phyloP scores from a whole-genome alignment of 1,140 invertebrate genomes.

The Drosophila parabipectinata region DNA sequence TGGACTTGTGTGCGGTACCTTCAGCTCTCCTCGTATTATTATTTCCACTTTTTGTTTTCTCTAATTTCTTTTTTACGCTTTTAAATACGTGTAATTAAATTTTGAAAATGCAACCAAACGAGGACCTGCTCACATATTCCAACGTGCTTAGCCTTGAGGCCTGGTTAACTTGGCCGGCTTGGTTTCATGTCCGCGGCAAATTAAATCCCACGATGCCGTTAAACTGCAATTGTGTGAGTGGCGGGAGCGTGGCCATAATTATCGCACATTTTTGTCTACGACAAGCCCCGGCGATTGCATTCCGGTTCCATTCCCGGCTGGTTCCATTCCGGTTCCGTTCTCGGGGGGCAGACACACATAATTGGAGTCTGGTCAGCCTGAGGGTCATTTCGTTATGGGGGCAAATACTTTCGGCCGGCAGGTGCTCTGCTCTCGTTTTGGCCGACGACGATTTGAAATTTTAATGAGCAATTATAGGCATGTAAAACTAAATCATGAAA shows the following conservation, averaged over 20 bases:
- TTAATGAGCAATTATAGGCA: slow-evolving; percentile 71
- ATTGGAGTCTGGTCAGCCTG: slow-evolving; percentile 40
- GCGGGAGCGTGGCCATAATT: slow-evolving; percentile 48
- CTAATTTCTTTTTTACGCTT: slow-evolving; percentile 65
- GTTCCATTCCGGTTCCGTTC: slow-evolving; percentile 7
- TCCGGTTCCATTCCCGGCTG: slow-evolving; percentile 18
- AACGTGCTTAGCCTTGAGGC: slow-evolving; percentile 51
- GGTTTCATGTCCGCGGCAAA: slow-evolving; percentile 69
- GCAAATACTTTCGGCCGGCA: slow-evolving; percentile 13
- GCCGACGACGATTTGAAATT: slow-evolving; percentile 46
- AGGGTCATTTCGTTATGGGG: slow-evolving; percentile 19
- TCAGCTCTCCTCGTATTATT: slow-evolving; percentile 15
- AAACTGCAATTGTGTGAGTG: slow-evolving; percentile 22
- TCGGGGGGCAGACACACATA: slow-evolving; percentile 36
- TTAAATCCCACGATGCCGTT: slow-evolving; percentile 53
- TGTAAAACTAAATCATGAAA: slow-evolving; percentile 64
- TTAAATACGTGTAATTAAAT: slow-evolving; percentile 78
- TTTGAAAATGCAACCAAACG: slow-evolving; percentile 40
- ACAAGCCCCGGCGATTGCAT: slow-evolving; percentile 49
- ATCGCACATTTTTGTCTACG: slow-evolving; percentile 64
- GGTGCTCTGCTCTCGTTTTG: slow-evolving; percentile 39
- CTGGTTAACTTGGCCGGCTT: slow-evolving; percentile 34
- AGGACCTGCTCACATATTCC: slow-evolving; percentile 18
- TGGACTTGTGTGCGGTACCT: slow-evolving; percentile 17
- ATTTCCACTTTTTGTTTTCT: slow-evolving; percentile 35